Conservation (phyloP, 2,797 vertebrate species). For the Acanthurus leucopareius region DNA sequence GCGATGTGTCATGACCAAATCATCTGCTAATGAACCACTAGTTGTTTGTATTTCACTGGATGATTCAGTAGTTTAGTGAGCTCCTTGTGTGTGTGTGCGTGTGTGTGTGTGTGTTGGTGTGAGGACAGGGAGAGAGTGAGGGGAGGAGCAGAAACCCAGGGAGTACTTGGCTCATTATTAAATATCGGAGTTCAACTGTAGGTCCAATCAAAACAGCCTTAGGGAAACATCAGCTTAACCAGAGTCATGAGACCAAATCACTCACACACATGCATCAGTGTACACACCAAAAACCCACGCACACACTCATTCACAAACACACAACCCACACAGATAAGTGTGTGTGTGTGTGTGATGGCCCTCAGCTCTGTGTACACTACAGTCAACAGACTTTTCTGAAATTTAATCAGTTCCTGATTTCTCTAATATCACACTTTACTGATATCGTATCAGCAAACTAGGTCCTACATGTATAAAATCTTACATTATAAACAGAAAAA, state of each 20-base stretch:
- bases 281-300: constrained; percentile 9
- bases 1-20: constrained; percentile 58
- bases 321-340: constrained; percentile 17
- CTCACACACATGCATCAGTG: constrained; percentile 31
- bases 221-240: constrained; percentile 72
- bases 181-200: constrained; percentile 82
- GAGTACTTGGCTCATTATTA: constrained; percentile 72
- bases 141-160: constrained; percentile 16
- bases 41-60: constrained; percentile 62
- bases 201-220: constrained; percentile 76
- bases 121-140: neutral
- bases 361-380: constrained; percentile 13
- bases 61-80: constrained; percentile 42
- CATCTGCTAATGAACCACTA: constrained; percentile 65
- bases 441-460: too few species aligned
- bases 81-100: neutral
- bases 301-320: constrained; percentile 24
- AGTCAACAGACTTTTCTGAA: neutral
- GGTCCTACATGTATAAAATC: too few species aligned
- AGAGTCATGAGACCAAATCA: constrained; percentile 72
- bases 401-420: neutral
- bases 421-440: neutral
- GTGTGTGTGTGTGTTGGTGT: constrained; percentile 33
- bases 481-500: too few species aligned
- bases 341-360: constrained; percentile 11